Percentiles rank a stretch among this genome's conserved stretches.
Conservation (phyloP, 23 tunicate genomes). For the Styela plicata region DNA sequence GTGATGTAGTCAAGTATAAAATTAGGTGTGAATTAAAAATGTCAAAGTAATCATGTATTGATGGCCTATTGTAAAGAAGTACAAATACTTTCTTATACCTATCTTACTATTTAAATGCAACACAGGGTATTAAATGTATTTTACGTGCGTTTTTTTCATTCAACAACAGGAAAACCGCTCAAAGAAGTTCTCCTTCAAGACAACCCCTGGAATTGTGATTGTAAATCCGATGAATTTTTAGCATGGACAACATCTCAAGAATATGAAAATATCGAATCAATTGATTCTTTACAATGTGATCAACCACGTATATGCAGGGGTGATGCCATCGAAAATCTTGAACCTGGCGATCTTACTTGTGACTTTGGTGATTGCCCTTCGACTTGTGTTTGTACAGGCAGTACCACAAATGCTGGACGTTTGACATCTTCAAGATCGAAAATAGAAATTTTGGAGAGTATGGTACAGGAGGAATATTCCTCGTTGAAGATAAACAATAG, state of each 20-base stretch:
- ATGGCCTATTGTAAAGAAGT: too few relatives aligned
- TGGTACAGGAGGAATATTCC: background rate
- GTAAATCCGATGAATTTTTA: conserved; percentile 12
- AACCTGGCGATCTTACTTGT: conserved; percentile 13
- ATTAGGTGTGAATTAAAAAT: too few relatives aligned
- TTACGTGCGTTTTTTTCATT: too few relatives aligned
- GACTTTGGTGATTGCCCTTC: conserved; percentile 18
- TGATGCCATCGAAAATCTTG: background rate
- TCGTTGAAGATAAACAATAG: background rate
- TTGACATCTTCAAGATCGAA: background rate
- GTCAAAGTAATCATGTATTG: too few relatives aligned
- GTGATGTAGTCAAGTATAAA: too few relatives aligned
- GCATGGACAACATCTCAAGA: conserved; percentile 21
- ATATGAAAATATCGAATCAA: conserved; percentile 7
- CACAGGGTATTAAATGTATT: too few relatives aligned
- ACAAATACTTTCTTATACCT: too few relatives aligned
- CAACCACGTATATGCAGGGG: background rate
- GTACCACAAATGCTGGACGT: background rate
- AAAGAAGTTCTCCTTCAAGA: background rate
- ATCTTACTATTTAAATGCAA: too few relatives aligned
- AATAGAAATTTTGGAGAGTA: background rate
- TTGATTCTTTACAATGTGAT: conserved; percentile 14
- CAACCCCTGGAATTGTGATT: conserved; percentile 39
- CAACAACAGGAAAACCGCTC: background rate
- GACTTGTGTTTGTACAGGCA: conserved; percentile 24